Evolutionary conservation across 2,888 invertebrate species (phyloP).

Genomic region (Eupithecia pulchellata): DNA sequence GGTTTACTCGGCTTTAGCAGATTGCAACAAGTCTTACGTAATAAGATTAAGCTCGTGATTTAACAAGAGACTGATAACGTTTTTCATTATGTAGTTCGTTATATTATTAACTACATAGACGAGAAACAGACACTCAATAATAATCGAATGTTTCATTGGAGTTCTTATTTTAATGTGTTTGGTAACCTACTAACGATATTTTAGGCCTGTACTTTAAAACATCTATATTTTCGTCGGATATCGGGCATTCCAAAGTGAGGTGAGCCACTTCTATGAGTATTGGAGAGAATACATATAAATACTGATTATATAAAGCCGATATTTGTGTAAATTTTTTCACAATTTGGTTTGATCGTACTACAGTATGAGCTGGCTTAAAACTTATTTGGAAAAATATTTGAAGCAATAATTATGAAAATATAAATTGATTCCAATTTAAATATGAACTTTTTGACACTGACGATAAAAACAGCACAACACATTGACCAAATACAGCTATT

Average conservation of each 20-base stretch:
- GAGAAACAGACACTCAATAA: constrained; percentile 1
- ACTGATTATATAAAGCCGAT: background rate
- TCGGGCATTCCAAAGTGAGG: background rate
- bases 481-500: background rate
- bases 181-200: constrained; percentile 6
- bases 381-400: background rate
- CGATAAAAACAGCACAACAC: background rate
- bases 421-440: background rate
- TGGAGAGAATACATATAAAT: background rate
- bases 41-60: constrained; percentile 74
- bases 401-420: background rate
- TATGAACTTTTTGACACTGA: background rate
- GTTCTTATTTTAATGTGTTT: background rate
- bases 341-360: background rate
- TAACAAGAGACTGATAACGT: constrained; percentile 66
- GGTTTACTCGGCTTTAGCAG: constrained; percentile 61
- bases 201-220: background rate
- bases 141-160: background rate
- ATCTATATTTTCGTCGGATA: background rate
- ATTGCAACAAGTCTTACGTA: constrained; percentile 70
- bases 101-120: constrained; percentile 1
- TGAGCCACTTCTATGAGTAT: background rate
- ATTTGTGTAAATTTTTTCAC: background rate
- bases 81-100: constrained; percentile 52
- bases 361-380: background rate